phyloP scores from a whole-genome alignment of 1,140 invertebrate species.

The Adoxophyes honmai region DNA sequence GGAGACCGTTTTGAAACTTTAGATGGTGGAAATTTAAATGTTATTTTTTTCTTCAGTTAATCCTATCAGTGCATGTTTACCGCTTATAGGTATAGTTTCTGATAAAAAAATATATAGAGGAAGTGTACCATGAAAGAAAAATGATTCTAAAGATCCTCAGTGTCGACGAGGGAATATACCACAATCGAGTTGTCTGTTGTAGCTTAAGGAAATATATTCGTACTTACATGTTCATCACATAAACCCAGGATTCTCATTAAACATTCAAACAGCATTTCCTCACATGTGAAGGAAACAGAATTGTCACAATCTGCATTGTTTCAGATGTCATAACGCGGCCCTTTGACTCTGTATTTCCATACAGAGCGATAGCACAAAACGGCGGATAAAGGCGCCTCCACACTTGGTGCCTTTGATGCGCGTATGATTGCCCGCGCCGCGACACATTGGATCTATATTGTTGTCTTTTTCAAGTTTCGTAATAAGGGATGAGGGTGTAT shows the following conservation, averaged over 20 bases:
- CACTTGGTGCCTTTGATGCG: constrained; percentile 71
- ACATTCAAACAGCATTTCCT: constrained; percentile 67
- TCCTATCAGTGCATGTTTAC: no score
- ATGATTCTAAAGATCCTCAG: no score
- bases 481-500: constrained; percentile 77
- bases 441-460: constrained; percentile 75
- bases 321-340: constrained; percentile 72
- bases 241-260: constrained; percentile 58
- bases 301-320: constrained; percentile 72
- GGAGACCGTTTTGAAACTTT: constrained; percentile 29
- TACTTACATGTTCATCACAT: constrained; percentile 32
- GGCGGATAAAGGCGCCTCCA: constrained; percentile 62
- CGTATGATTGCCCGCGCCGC: constrained; percentile 74
- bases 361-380: constrained; percentile 54
- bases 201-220: constrained; percentile 18
- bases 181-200: neutral
- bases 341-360: constrained; percentile 68
- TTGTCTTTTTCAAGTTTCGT: constrained; percentile 77
- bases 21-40: no score
- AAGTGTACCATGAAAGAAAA: no score
- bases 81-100: no score
- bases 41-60: no score
- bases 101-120: no score
- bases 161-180: neutral
- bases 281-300: constrained; percentile 59